Percentiles rank a stretch among this genome's conserved stretches.
Evolutionary conservation across 23 tunicate species (phyloP).

Genomic region (Styela clava): DNA sequence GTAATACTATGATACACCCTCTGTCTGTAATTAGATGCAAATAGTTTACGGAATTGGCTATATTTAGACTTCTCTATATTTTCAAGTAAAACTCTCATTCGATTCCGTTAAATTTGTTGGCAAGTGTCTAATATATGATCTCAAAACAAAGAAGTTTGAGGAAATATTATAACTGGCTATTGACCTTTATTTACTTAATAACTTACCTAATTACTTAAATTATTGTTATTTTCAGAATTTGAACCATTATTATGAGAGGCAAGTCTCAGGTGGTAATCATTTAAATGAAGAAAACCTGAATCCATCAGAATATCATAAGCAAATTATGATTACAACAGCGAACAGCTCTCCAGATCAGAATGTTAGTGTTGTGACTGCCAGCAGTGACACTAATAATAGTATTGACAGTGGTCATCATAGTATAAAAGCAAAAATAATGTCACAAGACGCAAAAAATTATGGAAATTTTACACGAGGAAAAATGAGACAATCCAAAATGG

Average conservation of each 20-base stretch:
- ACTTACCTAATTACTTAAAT: too few species aligned
- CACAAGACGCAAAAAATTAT: not conserved
- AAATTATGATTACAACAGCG: conserved; percentile 12
- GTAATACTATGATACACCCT: too few species aligned
- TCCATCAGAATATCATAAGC: not conserved
- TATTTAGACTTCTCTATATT: too few species aligned
- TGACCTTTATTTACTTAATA: too few species aligned
- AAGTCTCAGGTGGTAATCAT: conserved; percentile 11
- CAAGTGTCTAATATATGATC: too few species aligned
- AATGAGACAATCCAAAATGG: conserved; percentile 20
- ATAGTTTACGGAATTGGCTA: too few species aligned
- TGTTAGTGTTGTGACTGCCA: conserved; percentile 3
- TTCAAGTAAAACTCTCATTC: too few species aligned
- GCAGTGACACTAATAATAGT: conserved; percentile 4
- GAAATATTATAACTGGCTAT: too few species aligned
- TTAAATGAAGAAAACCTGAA: not conserved
- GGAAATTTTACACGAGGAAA: conserved; percentile 21
- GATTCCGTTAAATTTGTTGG: too few species aligned
- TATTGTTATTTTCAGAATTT: not conserved
- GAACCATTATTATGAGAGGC: conserved; percentile 4
- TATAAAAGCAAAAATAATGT: not conserved
- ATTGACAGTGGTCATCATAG: not conserved
- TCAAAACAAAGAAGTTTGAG: too few species aligned
- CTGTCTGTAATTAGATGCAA: too few species aligned
- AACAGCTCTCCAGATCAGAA: not conserved